These are phyloP conservation scores for Pomacea maculata DNA, from an alignment of 1,140 invertebrate species.

Conservation along the genomic window DNA sequence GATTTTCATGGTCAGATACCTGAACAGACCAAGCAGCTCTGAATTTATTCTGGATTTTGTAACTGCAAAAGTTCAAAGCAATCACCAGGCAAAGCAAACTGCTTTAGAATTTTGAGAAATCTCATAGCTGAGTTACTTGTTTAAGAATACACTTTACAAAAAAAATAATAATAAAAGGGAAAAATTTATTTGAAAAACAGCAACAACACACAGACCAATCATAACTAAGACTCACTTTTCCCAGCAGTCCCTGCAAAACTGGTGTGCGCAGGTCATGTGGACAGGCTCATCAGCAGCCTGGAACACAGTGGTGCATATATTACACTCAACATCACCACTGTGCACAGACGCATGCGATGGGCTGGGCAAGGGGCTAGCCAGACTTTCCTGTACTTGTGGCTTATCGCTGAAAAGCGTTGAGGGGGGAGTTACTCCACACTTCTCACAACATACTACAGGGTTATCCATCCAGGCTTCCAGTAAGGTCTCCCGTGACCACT, in stretches of 20 bases:
- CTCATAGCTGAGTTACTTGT: neutral
- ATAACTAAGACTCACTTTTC: constrained; percentile 62
- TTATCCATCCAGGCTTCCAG: constrained; percentile 79
- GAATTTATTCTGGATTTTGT: neutral
- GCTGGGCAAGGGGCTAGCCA: constrained; percentile 42
- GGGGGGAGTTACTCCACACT: constrained; percentile 75
- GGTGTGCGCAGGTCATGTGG: constrained; percentile 72
- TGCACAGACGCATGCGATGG: constrained; percentile 37
- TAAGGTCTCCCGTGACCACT: constrained; percentile 78
- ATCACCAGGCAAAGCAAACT: neutral
- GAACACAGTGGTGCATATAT: constrained; percentile 70
- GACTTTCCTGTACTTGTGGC: constrained; percentile 52
- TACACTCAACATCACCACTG: constrained; percentile 68
- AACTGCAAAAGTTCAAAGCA: neutral
- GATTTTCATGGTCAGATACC: constrained; percentile 76
- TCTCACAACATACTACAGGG: constrained; percentile 74
- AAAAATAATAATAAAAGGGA: neutral
- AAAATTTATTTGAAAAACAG: neutral
- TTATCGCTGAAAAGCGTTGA: constrained; percentile 61
- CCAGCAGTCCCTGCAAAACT: constrained; percentile 77
- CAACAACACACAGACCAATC: neutral
- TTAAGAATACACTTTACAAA: neutral
- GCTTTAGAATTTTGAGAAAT: neutral
- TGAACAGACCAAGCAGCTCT: constrained; percentile 31
- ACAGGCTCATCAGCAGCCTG: constrained; percentile 61